Conservation (phyloP, 1,140 invertebrate species). For the Cydia strobilella region DNA sequence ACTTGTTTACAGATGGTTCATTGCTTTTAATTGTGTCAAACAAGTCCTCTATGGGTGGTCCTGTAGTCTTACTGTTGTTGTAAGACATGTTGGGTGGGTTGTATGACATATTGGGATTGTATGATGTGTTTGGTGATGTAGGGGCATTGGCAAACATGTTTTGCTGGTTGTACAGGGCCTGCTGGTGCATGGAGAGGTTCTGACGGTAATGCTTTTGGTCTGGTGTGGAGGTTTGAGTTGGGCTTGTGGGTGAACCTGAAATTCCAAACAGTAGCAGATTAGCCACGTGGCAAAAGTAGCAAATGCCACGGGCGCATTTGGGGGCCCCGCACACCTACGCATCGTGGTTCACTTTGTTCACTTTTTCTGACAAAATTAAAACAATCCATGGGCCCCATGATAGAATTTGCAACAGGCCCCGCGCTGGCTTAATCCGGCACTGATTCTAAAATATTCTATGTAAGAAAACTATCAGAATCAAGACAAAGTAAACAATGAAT, state of each 20-base stretch:
- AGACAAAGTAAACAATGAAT: too few relatives aligned
- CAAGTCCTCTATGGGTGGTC: conserved; percentile 84
- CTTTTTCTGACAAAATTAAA: too few relatives aligned
- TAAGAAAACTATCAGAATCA: not conserved
- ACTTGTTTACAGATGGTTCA: conserved; percentile 66
- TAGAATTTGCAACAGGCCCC: too few relatives aligned
- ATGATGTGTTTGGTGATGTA: conserved; percentile 73
- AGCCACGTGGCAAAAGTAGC: too few relatives aligned
- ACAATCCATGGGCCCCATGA: too few relatives aligned
- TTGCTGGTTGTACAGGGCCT: conserved; percentile 73
- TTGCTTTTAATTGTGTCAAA: conserved; percentile 82
- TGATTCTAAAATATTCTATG: not conserved
- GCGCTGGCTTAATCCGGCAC: too few relatives aligned
- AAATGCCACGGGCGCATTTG: too few relatives aligned
- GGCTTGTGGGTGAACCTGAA: conserved; percentile 75
- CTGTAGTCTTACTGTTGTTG: conserved; percentile 79
- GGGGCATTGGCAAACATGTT: conserved; percentile 66
- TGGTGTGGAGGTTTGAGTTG: conserved; percentile 67
- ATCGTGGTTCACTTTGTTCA: too few relatives aligned
- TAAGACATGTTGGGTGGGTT: not conserved
- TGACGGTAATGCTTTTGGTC: conserved; percentile 70
- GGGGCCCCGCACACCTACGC: too few relatives aligned
- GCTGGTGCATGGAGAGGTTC: conserved; percentile 66
- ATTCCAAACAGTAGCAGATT: conserved; percentile 1
- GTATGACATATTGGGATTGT: conserved; percentile 35